Evolutionary conservation across 2,888 invertebrate genomes (phyloP), one percentile per base, ranked within the genome.

Genomic region (Sarcophaga caerulescens): DNA sequence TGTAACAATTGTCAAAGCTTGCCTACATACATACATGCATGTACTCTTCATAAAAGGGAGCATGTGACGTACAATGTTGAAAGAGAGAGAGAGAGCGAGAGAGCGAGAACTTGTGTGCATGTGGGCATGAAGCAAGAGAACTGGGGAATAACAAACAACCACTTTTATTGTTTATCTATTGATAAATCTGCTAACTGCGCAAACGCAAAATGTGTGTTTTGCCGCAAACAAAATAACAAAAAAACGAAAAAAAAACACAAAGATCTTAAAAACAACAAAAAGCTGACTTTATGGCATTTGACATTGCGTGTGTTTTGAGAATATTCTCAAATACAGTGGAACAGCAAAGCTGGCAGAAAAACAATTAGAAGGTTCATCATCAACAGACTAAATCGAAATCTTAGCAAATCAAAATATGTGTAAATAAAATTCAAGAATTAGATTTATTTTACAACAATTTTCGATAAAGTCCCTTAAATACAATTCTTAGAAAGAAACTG

Each of bases 131-230:
- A 52, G 5, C 5, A 52, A 17, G 45, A 47, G 78, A 70, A 68
- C 25, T 60, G 52, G 4, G 4, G 14, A 23, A 60, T 65, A 12
- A 66, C 23, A 74, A 68, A 45, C 81, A 35, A 78, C 78, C 78
- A 76, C 70, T 84, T 80, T 66, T 75, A 21, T 23, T 68, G 57
- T 14, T 65, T 73, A 47, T 79, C 44, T 69, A 47, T 21, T 62
- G 52, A 59, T 79, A 44, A 60, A 73, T 69, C 47, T 57, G 12
- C 6, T 52, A 78, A 84, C 59, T 23, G 80, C 85, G 85, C 85
- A 85, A 74, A 82, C 81, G 85, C 78, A 78, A 79, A 82, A 82
- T 66, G 70, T 63, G 71, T 66, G 69, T 12, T 35, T 17, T 57
- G 17, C 14, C 14, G 52, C 14, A 14, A 52, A 14, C 4, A 14